A percentile compares a stretch with the other conserved stretches of the same genome.
Conservation (phyloP, 2,113 vertebrate genomes). For the Nothoprocta pentlandii region DNA sequence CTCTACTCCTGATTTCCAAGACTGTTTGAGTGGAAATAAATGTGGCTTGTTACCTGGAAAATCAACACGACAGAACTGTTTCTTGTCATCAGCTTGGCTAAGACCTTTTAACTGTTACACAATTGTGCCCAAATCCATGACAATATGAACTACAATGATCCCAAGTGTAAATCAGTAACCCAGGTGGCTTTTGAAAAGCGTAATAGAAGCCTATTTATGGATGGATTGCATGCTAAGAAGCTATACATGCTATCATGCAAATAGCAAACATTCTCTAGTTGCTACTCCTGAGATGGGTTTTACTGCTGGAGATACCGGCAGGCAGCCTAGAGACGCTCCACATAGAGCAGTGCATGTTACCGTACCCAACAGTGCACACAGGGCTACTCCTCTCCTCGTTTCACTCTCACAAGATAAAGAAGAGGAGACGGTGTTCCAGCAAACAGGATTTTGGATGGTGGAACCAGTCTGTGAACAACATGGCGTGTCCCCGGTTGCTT, state of each 20-base stretch:
- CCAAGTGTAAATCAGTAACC: conserved; percentile 60
- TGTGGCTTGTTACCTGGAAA: background rate
- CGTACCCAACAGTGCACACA: background rate
- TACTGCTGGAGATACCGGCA: background rate
- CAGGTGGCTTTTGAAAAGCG: conserved; percentile 23
- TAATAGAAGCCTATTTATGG: background rate
- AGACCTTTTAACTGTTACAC: conserved; percentile 38
- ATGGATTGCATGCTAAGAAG: background rate
- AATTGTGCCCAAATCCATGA: background rate
- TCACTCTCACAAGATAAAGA: background rate
- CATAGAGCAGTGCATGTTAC: background rate
- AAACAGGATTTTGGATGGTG: background rate
- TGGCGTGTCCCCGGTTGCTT: background rate
- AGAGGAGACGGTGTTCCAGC: accelerated
- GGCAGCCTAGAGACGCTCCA: background rate
- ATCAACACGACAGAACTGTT: background rate
- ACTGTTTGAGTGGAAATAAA: background rate
- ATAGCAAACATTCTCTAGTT: conserved; percentile 8
- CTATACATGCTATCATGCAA: background rate
- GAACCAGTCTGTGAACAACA: background rate
- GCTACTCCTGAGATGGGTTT: background rate
- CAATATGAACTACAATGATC: conserved; percentile 37
- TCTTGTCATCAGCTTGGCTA: background rate
- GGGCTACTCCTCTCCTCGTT: background rate
- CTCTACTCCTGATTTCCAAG: background rate